Evolutionary conservation across 2,113 vertebrate genomes (phyloP), one percentile per base, ranked within the genome.

Genomic region (Asarcornis scutulata): DNA sequence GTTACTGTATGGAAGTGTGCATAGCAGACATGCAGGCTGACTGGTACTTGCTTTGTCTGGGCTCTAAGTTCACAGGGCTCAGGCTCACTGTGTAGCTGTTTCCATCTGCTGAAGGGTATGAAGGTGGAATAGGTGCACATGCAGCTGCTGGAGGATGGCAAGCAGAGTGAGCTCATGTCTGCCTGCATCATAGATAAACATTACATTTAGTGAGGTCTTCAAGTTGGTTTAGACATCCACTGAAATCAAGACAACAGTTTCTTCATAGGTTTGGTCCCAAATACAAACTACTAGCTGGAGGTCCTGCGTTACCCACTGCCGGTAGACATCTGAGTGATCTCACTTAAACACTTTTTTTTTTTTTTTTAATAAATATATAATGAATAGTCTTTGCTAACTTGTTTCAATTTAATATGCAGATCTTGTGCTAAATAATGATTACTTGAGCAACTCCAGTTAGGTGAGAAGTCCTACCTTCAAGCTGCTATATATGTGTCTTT

Each of bases 131-230:
- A 56, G 13, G 6, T 36, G 15, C 25, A 13, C 11, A 34, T 71
- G 40, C 9, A 48, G 64, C 16, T 73, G 66, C 40, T 52, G 67
- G 14, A 22, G 44, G 1, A 3, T 23, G 34, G 13, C 13, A 40
- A 68, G 21, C 1, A 3, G 13, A 27, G 31, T 17, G 62, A 68
- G 8, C 13, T 83, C 0, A 2, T 27, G 15, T 55, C 53, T 4
- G 5, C 8, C 10, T 0, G 0, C 2, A 23, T 7, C 4, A 11
- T n/a, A 23, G 32, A 27, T 20, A 55, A 58, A 52, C 3, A 14
- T 42, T 77, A 9, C 13, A 13, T 68, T 76, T 50, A 72, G n/a
- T 14, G 16, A 31, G 46, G 10, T 7, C 25, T 27, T 72, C 5
- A 25, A 60, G 22, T 17, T 52, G n/a, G 26, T 52, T 59, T 80